Percentiles rank a stretch among this genome's conserved stretches.
phyloP scores from a whole-genome alignment of 2,113 vertebrate species.

The Mustelus asterias region DNA sequence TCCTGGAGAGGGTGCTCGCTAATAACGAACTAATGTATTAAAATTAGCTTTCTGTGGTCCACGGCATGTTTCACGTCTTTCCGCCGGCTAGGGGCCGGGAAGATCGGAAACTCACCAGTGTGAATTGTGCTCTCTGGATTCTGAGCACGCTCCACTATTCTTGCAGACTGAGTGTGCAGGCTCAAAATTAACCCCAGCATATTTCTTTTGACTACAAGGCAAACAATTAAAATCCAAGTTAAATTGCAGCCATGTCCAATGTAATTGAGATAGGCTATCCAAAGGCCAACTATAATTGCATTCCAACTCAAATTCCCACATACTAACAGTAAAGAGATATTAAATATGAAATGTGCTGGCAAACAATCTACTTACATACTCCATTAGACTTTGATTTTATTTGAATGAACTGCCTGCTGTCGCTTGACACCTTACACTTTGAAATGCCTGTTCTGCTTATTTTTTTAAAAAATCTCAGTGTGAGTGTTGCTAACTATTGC shows the following conservation, averaged over 20 bases:
- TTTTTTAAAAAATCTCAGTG: background rate
- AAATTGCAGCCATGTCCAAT: background rate
- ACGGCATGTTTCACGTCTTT: no score
- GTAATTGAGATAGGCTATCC: background rate
- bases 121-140: no score
- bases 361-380: background rate
- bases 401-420: background rate
- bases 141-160: no score
- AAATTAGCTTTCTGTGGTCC: no score
- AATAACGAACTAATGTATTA: no score
- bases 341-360: background rate
- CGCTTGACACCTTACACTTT: background rate
- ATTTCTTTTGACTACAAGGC: background rate
- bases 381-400: no score
- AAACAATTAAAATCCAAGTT: background rate
- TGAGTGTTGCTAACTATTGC: background rate
- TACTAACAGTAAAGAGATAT: background rate
- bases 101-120: no score
- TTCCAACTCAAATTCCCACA: background rate
- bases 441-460: background rate
- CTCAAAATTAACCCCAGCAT: background rate
- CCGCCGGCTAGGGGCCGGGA: no score
- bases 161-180: no score
- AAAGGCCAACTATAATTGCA: background rate
- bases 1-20: no score